These are phyloP conservation scores for Drosophila erecta DNA, from an alignment of 1,140 invertebrate genomes.

Conservation along the genomic window DNA sequence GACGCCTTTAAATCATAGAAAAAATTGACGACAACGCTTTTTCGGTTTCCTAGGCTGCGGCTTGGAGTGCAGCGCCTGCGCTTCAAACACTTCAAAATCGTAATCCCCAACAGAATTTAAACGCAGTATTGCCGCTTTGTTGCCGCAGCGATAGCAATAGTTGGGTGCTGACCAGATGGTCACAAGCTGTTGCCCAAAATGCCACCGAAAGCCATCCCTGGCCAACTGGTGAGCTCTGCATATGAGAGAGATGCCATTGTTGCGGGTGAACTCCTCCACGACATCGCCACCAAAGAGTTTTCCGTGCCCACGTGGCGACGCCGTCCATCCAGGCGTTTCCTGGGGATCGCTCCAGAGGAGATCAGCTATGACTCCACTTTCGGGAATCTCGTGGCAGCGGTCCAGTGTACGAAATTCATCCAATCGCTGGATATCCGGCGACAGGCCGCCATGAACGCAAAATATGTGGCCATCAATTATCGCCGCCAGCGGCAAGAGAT, in stretches of 20 bases:
- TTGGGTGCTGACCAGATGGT: conserved; percentile 99
- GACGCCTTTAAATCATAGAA: conserved; percentile 13
- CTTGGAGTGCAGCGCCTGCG: conserved; percentile 26
- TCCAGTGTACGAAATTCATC: conserved; percentile 99
- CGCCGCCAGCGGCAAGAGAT: conserved; percentile 99
- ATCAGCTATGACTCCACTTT: conserved; percentile 99
- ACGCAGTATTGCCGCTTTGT: conserved; percentile 21
- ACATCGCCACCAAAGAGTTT: conserved; percentile 99
- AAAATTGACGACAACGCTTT: conserved; percentile 35
- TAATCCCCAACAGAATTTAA: conserved; percentile 6
- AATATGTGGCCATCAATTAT: conserved; percentile 99
- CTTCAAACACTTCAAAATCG: conserved; percentile 22
- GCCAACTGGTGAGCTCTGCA: conserved; percentile 99
- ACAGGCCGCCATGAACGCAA: conserved; percentile 99
- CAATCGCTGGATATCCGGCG: conserved; percentile 98
- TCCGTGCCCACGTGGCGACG: conserved; percentile 98
- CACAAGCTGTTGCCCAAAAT: conserved; percentile 99
- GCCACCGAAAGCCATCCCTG: conserved; percentile 99
- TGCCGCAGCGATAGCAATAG: conserved; percentile 96
- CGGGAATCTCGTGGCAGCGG: conserved; percentile 98
- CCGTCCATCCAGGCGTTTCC: conserved; percentile 95
- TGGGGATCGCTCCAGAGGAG: conserved; percentile 99
- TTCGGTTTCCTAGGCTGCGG: conserved; percentile 23
- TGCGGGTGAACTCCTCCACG: conserved; percentile 96
- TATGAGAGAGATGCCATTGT: conserved; percentile 99